These are phyloP conservation scores for Cynopterus brachyotis DNA, from an alignment of 2,113 vertebrate species.

Conservation along the genomic window DNA sequence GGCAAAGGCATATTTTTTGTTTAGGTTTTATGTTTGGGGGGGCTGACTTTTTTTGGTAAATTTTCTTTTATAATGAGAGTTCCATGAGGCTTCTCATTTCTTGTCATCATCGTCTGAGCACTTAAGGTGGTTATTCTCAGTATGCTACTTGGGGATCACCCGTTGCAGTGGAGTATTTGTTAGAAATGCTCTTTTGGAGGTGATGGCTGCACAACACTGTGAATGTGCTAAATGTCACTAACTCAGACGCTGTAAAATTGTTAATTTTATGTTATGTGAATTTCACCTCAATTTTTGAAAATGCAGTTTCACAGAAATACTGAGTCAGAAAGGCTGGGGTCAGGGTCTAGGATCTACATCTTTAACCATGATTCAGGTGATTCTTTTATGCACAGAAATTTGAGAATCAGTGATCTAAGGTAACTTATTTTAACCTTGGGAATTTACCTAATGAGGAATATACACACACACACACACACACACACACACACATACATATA, in stretches of 20 bases:
- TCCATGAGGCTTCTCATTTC: not conserved
- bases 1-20: accelerated
- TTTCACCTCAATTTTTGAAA: not conserved
- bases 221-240: not conserved
- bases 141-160: not conserved
- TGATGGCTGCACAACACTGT: not conserved
- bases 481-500: too few species aligned
- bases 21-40: not conserved
- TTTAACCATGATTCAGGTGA: not conserved
- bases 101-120: not conserved
- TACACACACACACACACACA: not conserved
- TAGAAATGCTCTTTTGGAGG: not conserved
- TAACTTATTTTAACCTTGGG: not conserved
- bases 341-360: not conserved
- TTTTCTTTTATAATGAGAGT: not conserved
- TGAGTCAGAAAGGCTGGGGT: not conserved
- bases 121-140: not conserved
- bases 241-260: not conserved
- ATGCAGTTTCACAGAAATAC: not conserved
- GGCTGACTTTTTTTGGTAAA: not conserved
- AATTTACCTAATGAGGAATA: not conserved
- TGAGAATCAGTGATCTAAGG: not conserved
- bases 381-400: not conserved
- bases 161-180: not conserved
- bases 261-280: not conserved